These are phyloP conservation scores for Coilia nasus DNA, from an alignment of 2,797 vertebrate species.

Conservation along the genomic window DNA sequence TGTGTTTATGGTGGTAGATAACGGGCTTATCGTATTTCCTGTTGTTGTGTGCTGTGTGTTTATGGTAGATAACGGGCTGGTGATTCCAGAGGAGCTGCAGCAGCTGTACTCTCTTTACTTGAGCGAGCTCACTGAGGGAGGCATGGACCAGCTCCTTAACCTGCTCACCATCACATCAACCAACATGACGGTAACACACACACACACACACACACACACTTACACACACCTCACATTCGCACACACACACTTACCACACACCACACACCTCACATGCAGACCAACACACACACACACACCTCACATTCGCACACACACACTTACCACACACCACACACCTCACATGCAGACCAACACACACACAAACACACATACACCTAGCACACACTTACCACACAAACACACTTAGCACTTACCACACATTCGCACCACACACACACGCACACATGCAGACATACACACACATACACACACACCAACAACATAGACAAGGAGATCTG, in stretches of 20 bases:
- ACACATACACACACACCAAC: background rate
- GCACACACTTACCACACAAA: constrained; percentile 28
- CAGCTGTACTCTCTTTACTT: constrained; percentile 53
- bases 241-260: constrained; percentile 28
- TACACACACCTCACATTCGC: background rate
- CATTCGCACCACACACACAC: background rate
- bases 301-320: background rate
- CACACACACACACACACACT: background rate
- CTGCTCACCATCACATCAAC: constrained; percentile 56
- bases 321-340: constrained; percentile 24
- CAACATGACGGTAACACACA: constrained; percentile 53
- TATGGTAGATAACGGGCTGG: constrained; percentile 50
- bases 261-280: background rate
- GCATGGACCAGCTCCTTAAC: constrained; percentile 54
- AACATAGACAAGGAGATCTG: too few relatives aligned
- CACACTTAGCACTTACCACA: background rate
- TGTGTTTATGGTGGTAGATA: too few relatives aligned
- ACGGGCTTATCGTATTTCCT: too few relatives aligned
- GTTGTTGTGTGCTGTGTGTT: background rate
- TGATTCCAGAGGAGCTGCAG: constrained; percentile 48
- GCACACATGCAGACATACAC: constrained; percentile 29
- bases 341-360: background rate
- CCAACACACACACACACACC: background rate
- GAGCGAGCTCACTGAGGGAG: constrained; percentile 57
- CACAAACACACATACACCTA: background rate